These are phyloP conservation scores for Glyptemys insculpta DNA, from an alignment of 2,797 vertebrate species.

Conservation along the genomic window DNA sequence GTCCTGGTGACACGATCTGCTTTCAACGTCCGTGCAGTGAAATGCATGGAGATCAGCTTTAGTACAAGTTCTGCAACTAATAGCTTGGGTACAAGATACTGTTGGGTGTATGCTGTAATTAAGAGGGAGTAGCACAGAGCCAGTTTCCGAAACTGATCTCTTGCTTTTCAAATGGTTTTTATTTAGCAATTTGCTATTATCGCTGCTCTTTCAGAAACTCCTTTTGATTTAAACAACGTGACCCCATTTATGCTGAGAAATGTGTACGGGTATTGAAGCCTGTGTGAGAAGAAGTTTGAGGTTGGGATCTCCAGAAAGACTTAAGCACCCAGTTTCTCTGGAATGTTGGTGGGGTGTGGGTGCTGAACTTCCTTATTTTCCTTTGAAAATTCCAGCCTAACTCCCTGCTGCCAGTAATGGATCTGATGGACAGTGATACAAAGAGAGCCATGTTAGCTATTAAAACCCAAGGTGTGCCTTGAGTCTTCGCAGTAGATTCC, in stretches of 20 bases:
- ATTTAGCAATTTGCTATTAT: conserved; percentile 31
- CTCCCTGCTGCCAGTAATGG: not conserved
- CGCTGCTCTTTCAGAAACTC: not conserved
- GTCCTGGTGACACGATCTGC: not conserved
- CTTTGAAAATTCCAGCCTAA: not conserved
- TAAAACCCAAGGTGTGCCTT: not conserved
- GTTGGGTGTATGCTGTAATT: not conserved
- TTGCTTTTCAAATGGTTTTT: conserved; percentile 26
- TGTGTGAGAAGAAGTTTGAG: not conserved
- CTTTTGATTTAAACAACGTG: not conserved
- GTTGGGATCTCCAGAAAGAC: not conserved
- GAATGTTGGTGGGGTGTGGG: not conserved
- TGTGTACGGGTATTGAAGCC: not conserved
- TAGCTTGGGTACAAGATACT: not conserved
- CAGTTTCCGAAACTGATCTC: not conserved
- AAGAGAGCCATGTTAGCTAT: not conserved
- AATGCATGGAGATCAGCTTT: conserved; percentile 39
- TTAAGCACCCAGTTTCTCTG: too few relatives aligned
- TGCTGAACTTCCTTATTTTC: not conserved
- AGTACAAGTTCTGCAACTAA: not conserved
- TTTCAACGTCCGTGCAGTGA: not conserved
- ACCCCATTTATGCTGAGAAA: not conserved
- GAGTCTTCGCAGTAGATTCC: not conserved
- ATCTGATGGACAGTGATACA: conserved; percentile 3
- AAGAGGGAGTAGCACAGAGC: not conserved